Base-by-base conservation (phyloP, 2,113 vertebrate genomes). In the Tiliqua scincoides region DNA sequence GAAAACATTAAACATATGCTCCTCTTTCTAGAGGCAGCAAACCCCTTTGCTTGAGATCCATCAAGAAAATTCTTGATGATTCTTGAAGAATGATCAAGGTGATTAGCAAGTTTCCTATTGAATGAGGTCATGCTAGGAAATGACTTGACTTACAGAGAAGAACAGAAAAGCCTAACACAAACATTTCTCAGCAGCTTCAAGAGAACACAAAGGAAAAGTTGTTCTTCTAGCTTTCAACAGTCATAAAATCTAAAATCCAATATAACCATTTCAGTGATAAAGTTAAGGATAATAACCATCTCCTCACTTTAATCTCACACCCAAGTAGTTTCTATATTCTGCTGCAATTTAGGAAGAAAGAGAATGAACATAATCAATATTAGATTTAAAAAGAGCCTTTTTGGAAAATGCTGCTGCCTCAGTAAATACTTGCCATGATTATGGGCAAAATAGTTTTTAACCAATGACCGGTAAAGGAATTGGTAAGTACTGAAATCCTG, bases 251-350 rank as follows among this genome's bases (percentile, higher is more conserved):
- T 93, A 88, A 93, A 95, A 95, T 92, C 92, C 95, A 95, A 92
- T 95, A 91, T 37, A 88, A 93, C 87, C 87, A 89, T 92, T 91
- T 93, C 87, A 89, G 77, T 93, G 92, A 94, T 92, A 94, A 95
- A 94, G 94, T 92, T 95, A 92, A 94, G 86, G 0, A 0, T 89
- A 92, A 94, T 85, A 89, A 86, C 82, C 77, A 75, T 86, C 84
- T 82, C 91, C 92, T 83, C 81, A 88, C 91, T 95, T 95, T 93
- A 94, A 95, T 95, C 93, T 95, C 94, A 94, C 94, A 95, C 90
- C 90, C 93, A 95, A 93, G 93, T 91, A 92, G 93, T 92, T 95
- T 94, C 91, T 91, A 88, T 92, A 91, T 92, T 95, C 95, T 93
- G 89, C 91, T 89, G 90, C 93, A 93, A 91, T 93, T 93, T 94